Base-by-base conservation (phyloP, 1,140 invertebrate genomes). In the Drosophila mayri region DNA sequence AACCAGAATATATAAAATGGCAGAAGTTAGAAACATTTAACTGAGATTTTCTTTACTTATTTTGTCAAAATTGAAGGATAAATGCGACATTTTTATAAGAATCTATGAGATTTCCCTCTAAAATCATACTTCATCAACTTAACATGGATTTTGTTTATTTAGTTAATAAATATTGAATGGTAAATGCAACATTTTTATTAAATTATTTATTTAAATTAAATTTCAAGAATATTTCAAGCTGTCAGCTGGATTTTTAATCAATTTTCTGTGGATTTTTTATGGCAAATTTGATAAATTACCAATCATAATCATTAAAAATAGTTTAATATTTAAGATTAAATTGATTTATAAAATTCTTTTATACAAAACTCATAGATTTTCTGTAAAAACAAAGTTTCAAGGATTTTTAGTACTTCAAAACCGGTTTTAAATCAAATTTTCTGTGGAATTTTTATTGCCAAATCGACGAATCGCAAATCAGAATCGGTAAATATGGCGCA, bases 391-490 rank as follows among this genome's bases (percentile, higher is more conserved):
- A 22, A 11, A 11, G 0, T n/a, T 30, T 6, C 16, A 11, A 30
- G 20, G 1, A 28, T 11, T 11, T 30, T n/a, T 3, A 9, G 1
- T 11, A 11, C 47, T 30, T 49, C 47, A 6, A 37, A 1, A 0
- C 50, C 16, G 14, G 0, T 8, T 6, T 35, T 44, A 68, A 66
- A 66, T 38, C 66, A 37, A 66, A 66, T 54, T 66, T 50, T 28
- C 44, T 28, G 28, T 28, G 22, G 18, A 18, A 62, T 41, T 70
- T 72, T 37, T 43, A 30, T 58, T 20, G 10, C 16, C 41, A 18
- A 49, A 50, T 57, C 30, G 41, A 8, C 32, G 60, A 35, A 49
- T 75, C 44, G 65, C 71, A 73, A 72, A 79, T 87, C 83, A 87
- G 43, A 79, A 86, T 60, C 60, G 59, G 43, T 70, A 59, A 68